A percentile compares a stretch with the other conserved stretches of the same genome.
phyloP scores from a whole-genome alignment of 2,113 vertebrate species.

The Cebidichthys violaceus region DNA sequence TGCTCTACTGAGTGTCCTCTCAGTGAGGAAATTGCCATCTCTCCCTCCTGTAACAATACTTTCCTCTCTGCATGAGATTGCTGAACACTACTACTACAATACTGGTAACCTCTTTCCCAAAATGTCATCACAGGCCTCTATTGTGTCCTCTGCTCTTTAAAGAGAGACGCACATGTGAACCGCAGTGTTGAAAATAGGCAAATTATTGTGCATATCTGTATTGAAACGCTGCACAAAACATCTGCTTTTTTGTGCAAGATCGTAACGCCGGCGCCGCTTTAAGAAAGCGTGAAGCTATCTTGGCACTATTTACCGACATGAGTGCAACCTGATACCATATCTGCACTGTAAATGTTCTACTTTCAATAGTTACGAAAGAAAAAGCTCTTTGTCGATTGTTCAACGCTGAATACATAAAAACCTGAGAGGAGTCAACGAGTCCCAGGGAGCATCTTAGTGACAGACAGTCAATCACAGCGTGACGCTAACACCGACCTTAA shows the following conservation, averaged over 20 bases:
- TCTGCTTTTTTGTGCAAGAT: conserved; percentile 21
- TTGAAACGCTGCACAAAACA: conserved; percentile 19
- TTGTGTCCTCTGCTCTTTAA: conserved; percentile 40
- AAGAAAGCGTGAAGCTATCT: conserved; percentile 3
- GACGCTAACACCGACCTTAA: neutral
- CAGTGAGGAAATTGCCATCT: conserved; percentile 49
- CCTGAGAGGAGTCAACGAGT: neutral
- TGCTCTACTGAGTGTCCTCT: conserved; percentile 14
- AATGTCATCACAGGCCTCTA: conserved; percentile 46
- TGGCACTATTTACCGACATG: neutral
- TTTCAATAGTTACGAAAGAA: neutral
- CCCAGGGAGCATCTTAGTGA: neutral
- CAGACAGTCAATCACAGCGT: neutral
- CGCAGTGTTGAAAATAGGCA: conserved; percentile 21
- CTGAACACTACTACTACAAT: conserved; percentile 54
- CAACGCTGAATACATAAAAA: neutral
- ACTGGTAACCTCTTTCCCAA: conserved; percentile 51
- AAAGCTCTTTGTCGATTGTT: neutral
- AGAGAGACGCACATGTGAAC: conserved; percentile 46
- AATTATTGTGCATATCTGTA: conserved; percentile 25
- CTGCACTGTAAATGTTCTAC: conserved; percentile 6
- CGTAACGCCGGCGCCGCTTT: neutral
- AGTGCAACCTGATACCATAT: neutral
- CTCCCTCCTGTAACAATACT: conserved; percentile 50
- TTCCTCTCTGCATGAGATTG: conserved; percentile 48